Base-by-base conservation (phyloP, 2,888 invertebrate species). In the Macrophya alboannulata region DNA sequence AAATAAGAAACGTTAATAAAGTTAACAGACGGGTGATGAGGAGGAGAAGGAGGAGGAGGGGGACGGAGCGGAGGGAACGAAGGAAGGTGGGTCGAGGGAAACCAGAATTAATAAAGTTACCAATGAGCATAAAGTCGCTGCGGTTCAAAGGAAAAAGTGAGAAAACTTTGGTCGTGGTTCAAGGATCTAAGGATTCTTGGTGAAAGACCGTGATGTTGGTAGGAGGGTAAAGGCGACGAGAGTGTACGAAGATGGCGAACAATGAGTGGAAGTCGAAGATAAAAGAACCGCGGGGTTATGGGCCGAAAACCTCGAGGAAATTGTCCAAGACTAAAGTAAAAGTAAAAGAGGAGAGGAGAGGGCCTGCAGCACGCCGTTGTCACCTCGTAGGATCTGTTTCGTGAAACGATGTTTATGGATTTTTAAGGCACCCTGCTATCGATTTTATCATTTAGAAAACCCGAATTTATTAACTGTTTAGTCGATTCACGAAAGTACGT, bases 1-100 rank as follows among this genome's bases (percentile, higher is more conserved):
- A 85, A 85, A 85, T 85, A 77, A 85, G 79, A 85, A 85, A 79
- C 68, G 85, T 85, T 85, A 85, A 85, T 79, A 68, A 79, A 85
- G 79, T 85, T 79, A 85, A 85, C 85, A n/a, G 62, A 81, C 45
- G 48, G 45, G 65, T 68, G 48, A 68, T 65, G 65, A 51, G 25
- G 15, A 21, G 51, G 62, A 72, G 55, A 31, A 21, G n/a, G n/a
- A n/a, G n/a, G n/a, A n/a, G n/a, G n/a, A n/a, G n/a, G n/a, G n/a
- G n/a, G n/a, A n/a, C n/a, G n/a, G n/a, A 15, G 83, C 25, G 74
- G 45, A 77, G 31, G n/a, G 43, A 81, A 81, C 43, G 21, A 37
- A 12, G 4, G 65, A 15, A 37, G 17, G 31, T 3, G 79, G 51
- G 31, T n/a, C 65, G 51, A 40, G 25, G 77, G 10, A 37, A 37